Evolutionary conservation across 2,888 invertebrate species (phyloP).

Genomic region (Cantharis nigra): DNA sequence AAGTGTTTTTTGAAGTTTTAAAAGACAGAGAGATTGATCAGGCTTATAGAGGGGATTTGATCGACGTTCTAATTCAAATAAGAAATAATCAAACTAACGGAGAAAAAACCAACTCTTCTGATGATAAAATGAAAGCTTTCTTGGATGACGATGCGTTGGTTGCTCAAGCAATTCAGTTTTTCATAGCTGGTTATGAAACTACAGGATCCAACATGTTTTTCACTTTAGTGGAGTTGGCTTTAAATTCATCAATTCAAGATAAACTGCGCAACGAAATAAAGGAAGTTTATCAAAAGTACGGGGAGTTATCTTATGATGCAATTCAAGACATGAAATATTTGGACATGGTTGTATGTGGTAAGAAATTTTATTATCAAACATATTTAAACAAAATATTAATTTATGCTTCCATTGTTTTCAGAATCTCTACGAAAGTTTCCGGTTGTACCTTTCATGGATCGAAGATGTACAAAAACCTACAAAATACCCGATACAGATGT

Average conservation of each 20-base stretch:
- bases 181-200: slow-evolving; percentile 56
- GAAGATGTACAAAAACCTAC: slow-evolving; percentile 39
- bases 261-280: slow-evolving; percentile 51
- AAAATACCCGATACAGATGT: slow-evolving; percentile 38
- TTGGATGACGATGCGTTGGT: slow-evolving; percentile 14
- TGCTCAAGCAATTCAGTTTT: slow-evolving; percentile 52
- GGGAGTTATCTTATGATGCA: slow-evolving; percentile 9
- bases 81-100: neutral
- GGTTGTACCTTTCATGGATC: slow-evolving; percentile 41
- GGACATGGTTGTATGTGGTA: slow-evolving; percentile 15
- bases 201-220: slow-evolving; percentile 51
- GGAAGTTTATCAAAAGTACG: slow-evolving; percentile 35
- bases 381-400: too few relatives aligned
- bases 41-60: slow-evolving; percentile 44
- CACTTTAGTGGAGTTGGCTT: slow-evolving; percentile 50
- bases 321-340: slow-evolving; percentile 9
- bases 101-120: neutral
- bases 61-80: slow-evolving; percentile 40
- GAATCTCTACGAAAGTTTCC: slow-evolving; percentile 41
- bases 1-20: slow-evolving; percentile 43
- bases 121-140: neutral
- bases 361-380: neutral
- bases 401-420: neutral
- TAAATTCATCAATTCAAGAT: slow-evolving; percentile 50
- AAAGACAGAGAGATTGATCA: slow-evolving; percentile 35